phyloP scores from a whole-genome alignment of 2,888 invertebrate genomes.

The Scotopteryx bipunctaria region DNA sequence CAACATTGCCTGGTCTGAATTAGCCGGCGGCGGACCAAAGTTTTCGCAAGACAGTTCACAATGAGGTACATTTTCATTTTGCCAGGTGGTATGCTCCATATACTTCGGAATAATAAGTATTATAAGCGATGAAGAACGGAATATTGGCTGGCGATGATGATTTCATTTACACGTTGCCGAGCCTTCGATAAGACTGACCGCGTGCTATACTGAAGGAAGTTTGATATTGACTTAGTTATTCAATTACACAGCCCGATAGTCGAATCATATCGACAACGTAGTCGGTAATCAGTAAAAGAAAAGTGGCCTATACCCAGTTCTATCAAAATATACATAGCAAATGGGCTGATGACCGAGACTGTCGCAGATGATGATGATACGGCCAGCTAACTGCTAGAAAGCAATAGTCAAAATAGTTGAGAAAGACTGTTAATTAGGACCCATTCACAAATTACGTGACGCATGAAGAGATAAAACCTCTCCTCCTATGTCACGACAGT shows the following conservation, averaged over 20 bases:
- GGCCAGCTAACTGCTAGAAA: neutral
- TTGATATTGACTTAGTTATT: neutral
- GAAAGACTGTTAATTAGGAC: neutral
- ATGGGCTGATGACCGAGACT: no score
- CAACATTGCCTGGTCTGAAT: no score
- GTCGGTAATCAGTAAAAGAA: no score
- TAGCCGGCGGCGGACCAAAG: neutral
- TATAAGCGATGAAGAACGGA: slow-evolving; percentile 4
- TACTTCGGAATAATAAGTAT: neutral
- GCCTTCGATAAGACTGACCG: neutral
- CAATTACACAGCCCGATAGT: no score
- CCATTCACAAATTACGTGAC: neutral
- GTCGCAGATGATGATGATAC: no score
- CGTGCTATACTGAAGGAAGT: neutral
- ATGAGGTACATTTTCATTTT: neutral
- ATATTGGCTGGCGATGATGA: slow-evolving; percentile 14
- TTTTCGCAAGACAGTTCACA: neutral
- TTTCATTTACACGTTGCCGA: slow-evolving; percentile 2
- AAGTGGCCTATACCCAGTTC: no score
- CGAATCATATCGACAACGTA: no score
- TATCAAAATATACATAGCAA: no score
- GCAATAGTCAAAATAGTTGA: slow-evolving; percentile 3
- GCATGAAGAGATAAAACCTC: neutral
- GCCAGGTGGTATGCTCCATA: no score
- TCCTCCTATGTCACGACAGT: neutral